Evolutionary conservation across 2,797 vertebrate genomes (phyloP).

Genomic region (Myotis planiceps): DNA sequence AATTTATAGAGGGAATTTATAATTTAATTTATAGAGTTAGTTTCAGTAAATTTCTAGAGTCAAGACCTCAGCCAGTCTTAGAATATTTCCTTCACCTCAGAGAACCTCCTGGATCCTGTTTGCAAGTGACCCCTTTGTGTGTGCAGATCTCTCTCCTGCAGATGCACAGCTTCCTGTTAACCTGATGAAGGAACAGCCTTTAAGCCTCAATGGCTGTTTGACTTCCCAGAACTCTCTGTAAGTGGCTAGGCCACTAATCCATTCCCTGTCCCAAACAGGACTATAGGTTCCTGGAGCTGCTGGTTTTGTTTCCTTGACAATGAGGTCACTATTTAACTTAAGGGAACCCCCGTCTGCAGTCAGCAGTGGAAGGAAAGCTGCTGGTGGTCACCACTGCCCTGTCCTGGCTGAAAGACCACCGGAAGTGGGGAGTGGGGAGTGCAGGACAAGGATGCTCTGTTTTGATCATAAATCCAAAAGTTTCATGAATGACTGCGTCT

Average conservation of each 20-base stretch:
- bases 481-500: not conserved
- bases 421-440: accelerated
- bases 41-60: not conserved
- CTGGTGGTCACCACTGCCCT: not conserved
- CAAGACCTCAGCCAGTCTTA: not conserved
- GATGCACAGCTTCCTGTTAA: not conserved
- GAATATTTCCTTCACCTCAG: not conserved
- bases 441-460: not conserved
- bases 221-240: not conserved
- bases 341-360: not conserved
- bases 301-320: not conserved
- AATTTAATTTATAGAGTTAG: not conserved
- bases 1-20: too few species aligned
- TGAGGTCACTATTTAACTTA: not conserved
- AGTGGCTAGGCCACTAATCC: not conserved
- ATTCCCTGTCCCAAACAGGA: not conserved
- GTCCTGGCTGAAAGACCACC: not conserved
- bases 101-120: too few species aligned
- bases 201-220: not conserved
- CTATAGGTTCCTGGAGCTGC: not conserved
- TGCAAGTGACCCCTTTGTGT: not conserved
- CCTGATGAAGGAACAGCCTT: not conserved
- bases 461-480: not conserved
- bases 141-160: accelerated
- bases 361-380: not conserved